A percentile compares a stretch with the other conserved stretches of the same genome.
phyloP scores from a whole-genome alignment of 2,888 invertebrate genomes.

The Caenorhabditis sp. region DNA sequence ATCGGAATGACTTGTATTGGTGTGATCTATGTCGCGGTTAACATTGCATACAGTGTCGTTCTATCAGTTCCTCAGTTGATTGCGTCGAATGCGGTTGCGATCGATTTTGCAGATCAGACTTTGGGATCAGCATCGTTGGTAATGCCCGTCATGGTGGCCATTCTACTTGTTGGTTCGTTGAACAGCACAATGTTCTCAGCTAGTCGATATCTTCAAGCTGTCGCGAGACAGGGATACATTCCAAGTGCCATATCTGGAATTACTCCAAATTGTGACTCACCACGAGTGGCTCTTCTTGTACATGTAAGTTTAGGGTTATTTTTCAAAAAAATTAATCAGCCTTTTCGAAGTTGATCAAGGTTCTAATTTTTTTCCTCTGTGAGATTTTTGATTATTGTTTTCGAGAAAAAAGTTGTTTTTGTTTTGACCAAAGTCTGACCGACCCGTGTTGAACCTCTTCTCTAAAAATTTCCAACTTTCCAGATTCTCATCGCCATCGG shows the following conservation, averaged over 20 bases:
- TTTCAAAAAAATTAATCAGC: not conserved
- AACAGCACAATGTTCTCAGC: constrained; percentile 67
- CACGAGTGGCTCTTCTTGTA: constrained; percentile 64
- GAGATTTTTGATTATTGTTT: too few species aligned
- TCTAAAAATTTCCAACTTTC: constrained; percentile 3
- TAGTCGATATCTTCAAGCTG: constrained; percentile 63
- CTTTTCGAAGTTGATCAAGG: too few species aligned
- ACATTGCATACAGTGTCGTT: constrained; percentile 65
- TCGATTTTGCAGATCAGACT: constrained; percentile 57
- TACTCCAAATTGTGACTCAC: constrained; percentile 57
- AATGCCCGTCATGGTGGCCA: constrained; percentile 65
- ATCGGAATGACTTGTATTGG: constrained; percentile 65
- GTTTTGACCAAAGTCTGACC: too few species aligned
- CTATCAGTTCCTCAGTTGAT: constrained; percentile 51
- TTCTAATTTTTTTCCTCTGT: too few species aligned
- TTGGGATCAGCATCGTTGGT: constrained; percentile 56
- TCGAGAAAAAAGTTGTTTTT: too few species aligned
- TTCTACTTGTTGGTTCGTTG: constrained; percentile 66
- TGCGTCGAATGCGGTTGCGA: constrained; percentile 60
- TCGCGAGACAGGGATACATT: constrained; percentile 58
- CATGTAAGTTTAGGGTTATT: constrained; percentile 53
- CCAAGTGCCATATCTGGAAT: constrained; percentile 64
- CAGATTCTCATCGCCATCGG: constrained; percentile 55
- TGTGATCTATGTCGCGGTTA: constrained; percentile 60
- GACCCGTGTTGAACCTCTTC: too few species aligned